Conservation (phyloP, 2,113 vertebrate species). For the Pyxicephalus adspersus region DNA sequence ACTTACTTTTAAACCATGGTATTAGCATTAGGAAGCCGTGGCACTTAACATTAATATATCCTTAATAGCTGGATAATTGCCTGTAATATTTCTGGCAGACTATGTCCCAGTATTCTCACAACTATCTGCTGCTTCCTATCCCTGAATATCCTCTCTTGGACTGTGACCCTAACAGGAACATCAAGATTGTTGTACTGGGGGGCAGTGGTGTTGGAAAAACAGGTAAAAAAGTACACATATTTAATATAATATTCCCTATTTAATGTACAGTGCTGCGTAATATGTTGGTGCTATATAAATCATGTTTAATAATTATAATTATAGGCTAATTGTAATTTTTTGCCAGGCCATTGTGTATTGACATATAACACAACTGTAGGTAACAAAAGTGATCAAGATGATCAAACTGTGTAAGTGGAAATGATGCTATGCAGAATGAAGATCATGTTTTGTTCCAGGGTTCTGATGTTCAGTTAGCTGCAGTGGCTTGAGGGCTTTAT, state of each 20-base stretch:
- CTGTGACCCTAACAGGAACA: slow-evolving; percentile 82
- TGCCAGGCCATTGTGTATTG: background rate
- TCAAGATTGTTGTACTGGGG: slow-evolving; percentile 89
- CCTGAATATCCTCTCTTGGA: slow-evolving; percentile 85
- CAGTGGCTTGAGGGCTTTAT: too few species aligned
- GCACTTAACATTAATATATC: slow-evolving; percentile 16
- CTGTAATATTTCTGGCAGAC: slow-evolving; percentile 61
- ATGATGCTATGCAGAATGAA: too few species aligned
- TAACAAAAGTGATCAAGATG: too few species aligned
- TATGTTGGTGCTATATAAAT: background rate
- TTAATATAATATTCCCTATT: background rate
- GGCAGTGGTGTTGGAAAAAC: slow-evolving; percentile 89
- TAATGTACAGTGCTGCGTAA: too few species aligned
- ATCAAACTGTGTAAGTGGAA: background rate
- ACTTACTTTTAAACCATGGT: slow-evolving; percentile 49
- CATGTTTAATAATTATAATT: too few species aligned
- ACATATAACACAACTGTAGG: too few species aligned
- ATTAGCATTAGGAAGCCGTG: slow-evolving; percentile 46
- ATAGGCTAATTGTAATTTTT: background rate
- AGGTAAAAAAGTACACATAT: slow-evolving; percentile 68
- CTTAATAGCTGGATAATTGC: slow-evolving; percentile 40
- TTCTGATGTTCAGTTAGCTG: too few species aligned
- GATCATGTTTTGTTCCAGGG: too few species aligned
- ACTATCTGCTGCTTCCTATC: slow-evolving; percentile 89
- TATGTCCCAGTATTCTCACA: slow-evolving; percentile 85